Evolutionary conservation across 2,797 vertebrate species (phyloP), one percentile per base, ranked within the genome.

Genomic region (Dallia pectoralis): DNA sequence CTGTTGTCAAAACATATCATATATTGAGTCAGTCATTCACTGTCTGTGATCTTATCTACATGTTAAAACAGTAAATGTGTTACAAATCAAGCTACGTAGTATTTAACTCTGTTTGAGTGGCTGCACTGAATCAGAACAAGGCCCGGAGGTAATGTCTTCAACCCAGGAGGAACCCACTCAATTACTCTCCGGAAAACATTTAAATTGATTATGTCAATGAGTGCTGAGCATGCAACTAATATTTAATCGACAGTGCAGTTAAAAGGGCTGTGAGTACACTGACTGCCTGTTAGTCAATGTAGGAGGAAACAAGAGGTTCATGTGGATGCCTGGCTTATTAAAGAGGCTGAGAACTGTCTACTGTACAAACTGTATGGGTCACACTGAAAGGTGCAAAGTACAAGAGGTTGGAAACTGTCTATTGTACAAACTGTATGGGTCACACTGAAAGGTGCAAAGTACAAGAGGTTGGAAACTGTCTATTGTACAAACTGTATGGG

Each of bases 181-280:
- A 80, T 87, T 87, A 86, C 73, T 81, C 67, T 82, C 78, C 81
- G 83, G 80, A 86, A 82, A 67, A 78, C 66, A 81, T 85, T 71
- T 79, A 69, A 81, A 91, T 86, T 89, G 88, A 90, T 89, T 82
- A 83, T 83, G 69, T 73, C 68, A 79, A 83, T 75, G 77, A 87
- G 79, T 88, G 91, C 89, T 90, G 89, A 91, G 79, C 69, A 70
- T 30, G 81, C 82, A 84, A 77, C 76, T 65, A 77, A 78, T 77
- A 83, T 82, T 84, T 91, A 82, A 89, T 72, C 82, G 87, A 87
- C 84, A 69, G 74, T 73, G 84, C 89, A 86, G 77, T 84, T 89
- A 77, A 80, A 81, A 85, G 76, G 77, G 77, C 81, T 74, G 64
- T 1, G 40, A 81, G 76, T 3, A 36, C 72, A 84, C 51, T 19